Base-by-base conservation (phyloP, 2,113 vertebrate genomes). In the Hemicordylus capensis region DNA sequence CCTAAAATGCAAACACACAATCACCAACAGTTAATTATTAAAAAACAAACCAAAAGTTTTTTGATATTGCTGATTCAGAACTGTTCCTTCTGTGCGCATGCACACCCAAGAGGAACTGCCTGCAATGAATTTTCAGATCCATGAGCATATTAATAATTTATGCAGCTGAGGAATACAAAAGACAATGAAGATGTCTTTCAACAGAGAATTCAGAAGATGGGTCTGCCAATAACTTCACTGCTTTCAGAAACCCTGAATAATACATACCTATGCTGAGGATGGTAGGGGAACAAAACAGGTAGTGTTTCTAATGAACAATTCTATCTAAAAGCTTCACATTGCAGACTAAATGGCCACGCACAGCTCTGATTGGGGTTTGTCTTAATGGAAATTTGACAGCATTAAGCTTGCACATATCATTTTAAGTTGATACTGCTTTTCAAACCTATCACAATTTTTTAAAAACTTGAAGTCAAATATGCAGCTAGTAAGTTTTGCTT, bases 181-280 rank as follows among this genome's bases (percentile, higher is more conserved):
- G 85, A 87, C 90, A 89, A 83, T 7, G 31, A 91, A 88, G 89
- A 87, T 82, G 72, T 89, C 88, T 89, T 77, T 79, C 85, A 92
- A 82, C 46, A 86, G 20, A 89, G 54, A 85, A 48, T 87, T 10
- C 54, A 15, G 78, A 87, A 86, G 76, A 90, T 56, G 59, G 39
- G 76, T 89, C 79, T 89, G 87, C 91, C 74, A 1, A 66, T 90
- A 94, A 72, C 20, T 75, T 67, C 44, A 87, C 88, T 89, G 89
- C 91, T 91, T 92, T 94, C 90, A 94, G 83, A 92, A 94, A 86
- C 78, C 74, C 72, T 94, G 91, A 94, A 94, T 94, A 92, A 95
- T 94, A 93, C 72, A 94, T 94, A 92, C 64, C 67, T 85, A 70
- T 81, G 73, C 44, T 46, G 31, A 31, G 31, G 28, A 89, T 4